phyloP scores from a whole-genome alignment of 2,113 vertebrate species.

The Myiozetetes cayanensis region DNA sequence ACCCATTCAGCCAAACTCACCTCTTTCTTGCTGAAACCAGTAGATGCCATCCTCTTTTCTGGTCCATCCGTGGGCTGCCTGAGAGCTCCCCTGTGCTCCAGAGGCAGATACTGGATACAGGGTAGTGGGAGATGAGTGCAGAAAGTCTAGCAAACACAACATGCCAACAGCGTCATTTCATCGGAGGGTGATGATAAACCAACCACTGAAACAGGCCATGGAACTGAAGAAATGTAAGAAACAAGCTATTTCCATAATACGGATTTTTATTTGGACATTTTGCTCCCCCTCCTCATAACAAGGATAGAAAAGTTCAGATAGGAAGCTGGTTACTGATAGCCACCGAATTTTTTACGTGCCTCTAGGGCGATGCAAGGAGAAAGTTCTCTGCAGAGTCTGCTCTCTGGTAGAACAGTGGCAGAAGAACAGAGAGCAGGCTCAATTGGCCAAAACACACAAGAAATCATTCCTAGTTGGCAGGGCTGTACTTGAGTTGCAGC shows the following conservation, averaged over 20 bases:
- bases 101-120: neutral
- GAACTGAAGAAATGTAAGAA: neutral
- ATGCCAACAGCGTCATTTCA: neutral
- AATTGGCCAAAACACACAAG: neutral
- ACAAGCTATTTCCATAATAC: neutral
- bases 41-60: neutral
- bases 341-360: neutral
- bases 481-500: neutral
- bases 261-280: neutral
- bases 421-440: neutral
- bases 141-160: neutral
- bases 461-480: neutral
- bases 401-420: neutral
- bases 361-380: neutral
- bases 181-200: neutral
- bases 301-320: neutral
- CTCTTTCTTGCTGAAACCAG: neutral
- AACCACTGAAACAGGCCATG: neutral
- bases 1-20: neutral
- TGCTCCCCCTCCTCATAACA: neutral
- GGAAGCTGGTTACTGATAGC: neutral
- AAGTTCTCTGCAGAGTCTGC: neutral
- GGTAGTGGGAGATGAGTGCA: neutral
- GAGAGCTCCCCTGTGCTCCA: neutral
- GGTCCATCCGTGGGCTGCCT: neutral